Conservation (phyloP, 2,797 vertebrate genomes). For the Coracias cyanogaster region DNA sequence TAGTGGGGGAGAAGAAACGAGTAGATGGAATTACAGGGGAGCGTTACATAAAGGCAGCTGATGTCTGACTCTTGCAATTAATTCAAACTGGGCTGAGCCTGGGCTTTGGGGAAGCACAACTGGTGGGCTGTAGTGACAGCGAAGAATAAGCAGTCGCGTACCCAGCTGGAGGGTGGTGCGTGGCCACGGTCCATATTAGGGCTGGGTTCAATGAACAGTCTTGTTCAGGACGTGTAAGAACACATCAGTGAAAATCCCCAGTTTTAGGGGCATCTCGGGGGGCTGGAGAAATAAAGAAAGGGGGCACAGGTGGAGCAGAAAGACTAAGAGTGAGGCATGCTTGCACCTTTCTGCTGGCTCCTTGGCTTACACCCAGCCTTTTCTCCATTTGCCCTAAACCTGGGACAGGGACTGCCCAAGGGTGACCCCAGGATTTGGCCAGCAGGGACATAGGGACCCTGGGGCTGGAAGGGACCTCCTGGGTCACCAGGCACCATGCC, state of each 20-base stretch:
- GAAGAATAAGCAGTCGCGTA: neutral
- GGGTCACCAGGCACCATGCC: neutral
- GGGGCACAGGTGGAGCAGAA: neutral
- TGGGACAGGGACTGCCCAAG: neutral
- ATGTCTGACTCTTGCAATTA: constrained; percentile 27
- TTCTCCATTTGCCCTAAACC: neutral
- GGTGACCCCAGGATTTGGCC: neutral
- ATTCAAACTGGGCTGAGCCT: neutral
- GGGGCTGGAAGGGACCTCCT: neutral
- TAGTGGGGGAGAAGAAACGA: neutral
- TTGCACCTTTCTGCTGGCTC: neutral
- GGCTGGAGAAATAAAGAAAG: neutral
- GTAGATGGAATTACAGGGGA: constrained; percentile 27
- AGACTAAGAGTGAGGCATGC: fast-evolving
- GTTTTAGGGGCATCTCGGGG: neutral
- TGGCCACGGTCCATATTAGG: fast-evolving
- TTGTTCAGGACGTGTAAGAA: neutral
- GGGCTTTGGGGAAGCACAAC: neutral
- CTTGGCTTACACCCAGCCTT: neutral
- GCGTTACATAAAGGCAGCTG: constrained; percentile 20
- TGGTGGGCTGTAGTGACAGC: neutral
- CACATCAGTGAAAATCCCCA: fast-evolving
- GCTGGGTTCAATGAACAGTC: neutral
- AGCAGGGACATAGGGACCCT: neutral
- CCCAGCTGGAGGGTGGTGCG: neutral